phyloP scores from a whole-genome alignment of 2,888 invertebrate species.

The Xestobium rufovillosum region DNA sequence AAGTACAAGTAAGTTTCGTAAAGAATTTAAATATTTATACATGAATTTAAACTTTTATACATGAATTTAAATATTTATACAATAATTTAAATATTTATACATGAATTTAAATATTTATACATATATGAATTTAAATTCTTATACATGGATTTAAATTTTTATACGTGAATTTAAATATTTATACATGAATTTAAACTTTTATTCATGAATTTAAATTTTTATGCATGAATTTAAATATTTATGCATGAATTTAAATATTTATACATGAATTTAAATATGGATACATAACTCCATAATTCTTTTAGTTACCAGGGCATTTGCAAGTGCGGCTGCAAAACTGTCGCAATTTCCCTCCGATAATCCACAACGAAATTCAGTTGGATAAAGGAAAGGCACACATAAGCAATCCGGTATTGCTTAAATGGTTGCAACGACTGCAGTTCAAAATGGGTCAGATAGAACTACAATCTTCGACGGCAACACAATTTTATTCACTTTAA shows the following conservation, averaged over 20 bases:
- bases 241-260: too few species aligned
- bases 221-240: conserved; percentile 2
- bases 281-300: conserved; percentile 19
- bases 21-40: too few species aligned
- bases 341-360: conserved; percentile 68
- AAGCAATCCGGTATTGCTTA: conserved; percentile 52
- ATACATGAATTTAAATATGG: too few species aligned
- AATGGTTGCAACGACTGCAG: conserved; percentile 87
- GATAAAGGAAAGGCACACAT: conserved; percentile 42
- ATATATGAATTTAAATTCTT: conserved; percentile 9
- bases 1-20: conserved; percentile 55
- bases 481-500: conserved; percentile 85
- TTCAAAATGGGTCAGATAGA: conserved; percentile 99
- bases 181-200: conserved; percentile 10
- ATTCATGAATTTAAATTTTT: neutral
- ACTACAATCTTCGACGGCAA: conserved; percentile 84
- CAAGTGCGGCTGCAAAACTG: conserved; percentile 81
- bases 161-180: too few species aligned
- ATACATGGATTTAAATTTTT: neutral
- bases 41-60: conserved; percentile 9
- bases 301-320: conserved; percentile 81
- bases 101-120: too few species aligned
- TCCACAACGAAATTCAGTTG: conserved; percentile 42
- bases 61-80: neutral
- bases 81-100: conserved; percentile 4